A percentile compares a stretch with the other conserved stretches of the same genome.
Conservation (phyloP, 1,140 invertebrate genomes). For the Hirudo medicinalis region DNA sequence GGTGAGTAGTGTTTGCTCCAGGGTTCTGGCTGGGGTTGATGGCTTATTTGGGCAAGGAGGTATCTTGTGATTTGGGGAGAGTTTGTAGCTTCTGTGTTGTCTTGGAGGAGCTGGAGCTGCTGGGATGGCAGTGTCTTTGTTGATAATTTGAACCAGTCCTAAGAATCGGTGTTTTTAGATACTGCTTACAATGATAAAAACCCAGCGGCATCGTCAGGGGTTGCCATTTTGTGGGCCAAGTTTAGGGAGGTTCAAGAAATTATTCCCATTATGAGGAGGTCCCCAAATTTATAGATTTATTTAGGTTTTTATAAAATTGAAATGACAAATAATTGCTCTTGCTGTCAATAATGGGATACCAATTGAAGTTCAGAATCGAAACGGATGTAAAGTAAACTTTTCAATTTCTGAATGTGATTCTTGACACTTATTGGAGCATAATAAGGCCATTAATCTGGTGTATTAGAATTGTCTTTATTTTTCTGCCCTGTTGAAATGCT, state of each 20-base stretch:
- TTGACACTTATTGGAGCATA: no score
- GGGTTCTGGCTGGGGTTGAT: no score
- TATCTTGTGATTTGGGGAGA: no score
- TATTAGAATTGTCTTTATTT: not conserved
- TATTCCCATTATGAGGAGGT: constrained; percentile 76
- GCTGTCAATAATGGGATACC: no score
- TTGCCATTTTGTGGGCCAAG: constrained; percentile 87
- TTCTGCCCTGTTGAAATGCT: constrained; percentile 85
- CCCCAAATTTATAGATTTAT: not conserved
- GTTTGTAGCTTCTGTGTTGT: no score
- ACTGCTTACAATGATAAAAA: constrained; percentile 65
- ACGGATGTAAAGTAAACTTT: not conserved
- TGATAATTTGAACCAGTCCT: no score
- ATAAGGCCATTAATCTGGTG: no score
- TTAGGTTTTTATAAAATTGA: no score
- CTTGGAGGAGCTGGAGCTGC: no score
- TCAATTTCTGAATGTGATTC: not conserved
- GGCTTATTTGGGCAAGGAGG: no score
- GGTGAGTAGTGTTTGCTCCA: no score
- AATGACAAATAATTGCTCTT: not conserved
- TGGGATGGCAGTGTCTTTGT: no score
- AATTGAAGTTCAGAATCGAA: not conserved
- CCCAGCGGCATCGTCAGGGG: constrained; percentile 72
- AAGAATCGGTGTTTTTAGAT: constrained; percentile 25
- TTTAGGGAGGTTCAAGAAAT: constrained; percentile 86